phyloP scores from a whole-genome alignment of 2,797 vertebrate species.

The Cirrhinus mrigala region DNA sequence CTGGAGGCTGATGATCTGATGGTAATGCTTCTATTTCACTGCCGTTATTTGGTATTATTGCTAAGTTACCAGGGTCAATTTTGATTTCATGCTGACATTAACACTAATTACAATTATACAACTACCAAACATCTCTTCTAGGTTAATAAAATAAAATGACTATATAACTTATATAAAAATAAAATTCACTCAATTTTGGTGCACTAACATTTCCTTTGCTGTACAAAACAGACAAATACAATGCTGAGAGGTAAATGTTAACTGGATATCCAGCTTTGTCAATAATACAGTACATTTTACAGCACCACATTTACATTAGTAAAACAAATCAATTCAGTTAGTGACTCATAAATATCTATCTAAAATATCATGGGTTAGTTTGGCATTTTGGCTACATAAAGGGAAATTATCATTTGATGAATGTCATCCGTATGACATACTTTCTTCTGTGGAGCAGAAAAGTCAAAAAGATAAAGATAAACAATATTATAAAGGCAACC shows the following conservation, averaged over 20 bases:
- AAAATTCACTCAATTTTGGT: neutral
- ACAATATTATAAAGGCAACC: neutral
- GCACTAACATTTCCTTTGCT: neutral
- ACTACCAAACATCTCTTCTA: neutral
- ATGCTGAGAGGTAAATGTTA: neutral
- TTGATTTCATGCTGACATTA: neutral
- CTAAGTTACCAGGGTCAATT: neutral
- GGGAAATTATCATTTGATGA: neutral
- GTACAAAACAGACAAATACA: neutral
- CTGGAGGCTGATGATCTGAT: neutral
- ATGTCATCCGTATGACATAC: neutral
- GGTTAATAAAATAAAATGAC: neutral
- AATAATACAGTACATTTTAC: neutral
- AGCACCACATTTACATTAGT: neutral
- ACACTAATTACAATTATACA: neutral
- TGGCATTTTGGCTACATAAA: neutral
- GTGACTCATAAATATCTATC: neutral
- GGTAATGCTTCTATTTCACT: neutral
- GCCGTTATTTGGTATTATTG: neutral
- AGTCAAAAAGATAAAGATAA: too few species aligned
- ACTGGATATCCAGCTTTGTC: neutral
- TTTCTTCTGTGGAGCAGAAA: neutral
- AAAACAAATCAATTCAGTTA: neutral
- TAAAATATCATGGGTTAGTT: neutral
- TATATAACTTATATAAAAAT: neutral